A percentile compares a stretch with the other conserved stretches of the same genome.
These are phyloP conservation scores for Lampris megalopsis DNA, from an alignment of 2,113 vertebrate genomes.

Conservation along the genomic window DNA sequence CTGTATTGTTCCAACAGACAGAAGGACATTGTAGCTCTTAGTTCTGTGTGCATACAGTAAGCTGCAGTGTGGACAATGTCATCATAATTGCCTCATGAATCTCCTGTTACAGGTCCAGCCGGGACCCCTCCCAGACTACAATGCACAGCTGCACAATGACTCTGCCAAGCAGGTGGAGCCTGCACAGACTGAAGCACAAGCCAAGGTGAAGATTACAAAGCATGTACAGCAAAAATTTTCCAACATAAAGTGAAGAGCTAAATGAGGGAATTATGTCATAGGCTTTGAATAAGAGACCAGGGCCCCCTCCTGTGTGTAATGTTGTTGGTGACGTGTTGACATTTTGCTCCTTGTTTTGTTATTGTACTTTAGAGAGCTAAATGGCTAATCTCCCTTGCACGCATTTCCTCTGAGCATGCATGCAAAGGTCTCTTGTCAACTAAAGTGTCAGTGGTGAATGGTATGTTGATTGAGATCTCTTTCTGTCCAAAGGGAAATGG, in stretches of 20 bases:
- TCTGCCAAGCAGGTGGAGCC: constrained; percentile 77
- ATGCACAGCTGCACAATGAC: constrained; percentile 78
- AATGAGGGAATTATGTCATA: constrained; percentile 7
- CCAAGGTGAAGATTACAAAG: constrained; percentile 75
- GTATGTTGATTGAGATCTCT: constrained; percentile 41
- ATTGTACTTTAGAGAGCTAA: constrained; percentile 39
- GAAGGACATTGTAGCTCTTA: constrained; percentile 19
- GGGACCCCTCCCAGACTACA: constrained; percentile 80
- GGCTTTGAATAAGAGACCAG: background rate
- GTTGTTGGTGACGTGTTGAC: constrained; percentile 25
- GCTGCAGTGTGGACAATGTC: constrained; percentile 38
- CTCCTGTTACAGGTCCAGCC: constrained; percentile 72
- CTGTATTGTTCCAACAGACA: constrained; percentile 31
- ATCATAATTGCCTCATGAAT: constrained; percentile 56
- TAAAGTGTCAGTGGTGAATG: background rate
- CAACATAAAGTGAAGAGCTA: constrained; percentile 6
- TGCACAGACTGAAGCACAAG: constrained; percentile 80
- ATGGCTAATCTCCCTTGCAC: constrained; percentile 37
- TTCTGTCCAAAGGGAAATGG: constrained; percentile 75
- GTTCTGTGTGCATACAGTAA: constrained; percentile 43
- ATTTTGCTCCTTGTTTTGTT: constrained; percentile 35
- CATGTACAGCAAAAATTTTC: background rate
- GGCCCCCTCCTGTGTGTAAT: constrained; percentile 2
- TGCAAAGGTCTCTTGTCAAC: constrained; percentile 38
- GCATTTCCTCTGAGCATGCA: constrained; percentile 49